phyloP scores from a whole-genome alignment of 2,888 invertebrate genomes.

The Hypolimnas misippus region DNA sequence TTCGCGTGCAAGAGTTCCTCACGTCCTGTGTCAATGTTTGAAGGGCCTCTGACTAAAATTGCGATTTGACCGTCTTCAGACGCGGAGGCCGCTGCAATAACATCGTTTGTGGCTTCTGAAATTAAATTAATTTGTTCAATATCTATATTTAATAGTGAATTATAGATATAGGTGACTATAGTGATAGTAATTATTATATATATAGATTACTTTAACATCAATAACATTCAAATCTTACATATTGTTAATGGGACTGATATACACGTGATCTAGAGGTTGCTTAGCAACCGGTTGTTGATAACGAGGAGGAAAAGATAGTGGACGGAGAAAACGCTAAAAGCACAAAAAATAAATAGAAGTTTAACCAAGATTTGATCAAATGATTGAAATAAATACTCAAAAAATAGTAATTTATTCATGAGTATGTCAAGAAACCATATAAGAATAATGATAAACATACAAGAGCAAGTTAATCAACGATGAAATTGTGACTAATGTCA shows the following conservation, averaged over 20 bases:
- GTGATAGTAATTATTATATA: too few relatives aligned
- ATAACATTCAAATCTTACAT: too few relatives aligned
- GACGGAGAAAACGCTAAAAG: too few relatives aligned
- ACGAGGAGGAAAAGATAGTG: too few relatives aligned
- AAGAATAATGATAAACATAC: slow-evolving; percentile 6
- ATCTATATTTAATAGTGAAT: too few relatives aligned
- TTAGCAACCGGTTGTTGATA: too few relatives aligned
- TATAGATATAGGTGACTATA: too few relatives aligned
- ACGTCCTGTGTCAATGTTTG: slow-evolving; percentile 54
- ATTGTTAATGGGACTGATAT: too few relatives aligned
- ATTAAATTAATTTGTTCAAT: slow-evolving; percentile 27
- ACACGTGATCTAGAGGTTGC: too few relatives aligned
- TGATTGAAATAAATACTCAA: background rate
- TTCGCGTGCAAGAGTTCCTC: slow-evolving; percentile 68
- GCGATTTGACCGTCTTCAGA: slow-evolving; percentile 64
- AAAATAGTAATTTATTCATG: background rate
- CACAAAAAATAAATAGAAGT: too few relatives aligned
- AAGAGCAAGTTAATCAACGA: slow-evolving; percentile 18
- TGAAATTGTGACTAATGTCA: slow-evolving; percentile 34
- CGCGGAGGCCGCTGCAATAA: slow-evolving; percentile 58
- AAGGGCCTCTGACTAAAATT: slow-evolving; percentile 64
- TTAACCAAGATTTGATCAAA: background rate
- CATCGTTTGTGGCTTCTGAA: slow-evolving; percentile 67
- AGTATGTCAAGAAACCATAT: background rate
- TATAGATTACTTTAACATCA: too few relatives aligned